Percentiles rank a stretch among this genome's conserved stretches.
These are phyloP conservation scores for Drosophila fuyamai DNA, from an alignment of 1,140 invertebrate genomes.

Conservation along the genomic window DNA sequence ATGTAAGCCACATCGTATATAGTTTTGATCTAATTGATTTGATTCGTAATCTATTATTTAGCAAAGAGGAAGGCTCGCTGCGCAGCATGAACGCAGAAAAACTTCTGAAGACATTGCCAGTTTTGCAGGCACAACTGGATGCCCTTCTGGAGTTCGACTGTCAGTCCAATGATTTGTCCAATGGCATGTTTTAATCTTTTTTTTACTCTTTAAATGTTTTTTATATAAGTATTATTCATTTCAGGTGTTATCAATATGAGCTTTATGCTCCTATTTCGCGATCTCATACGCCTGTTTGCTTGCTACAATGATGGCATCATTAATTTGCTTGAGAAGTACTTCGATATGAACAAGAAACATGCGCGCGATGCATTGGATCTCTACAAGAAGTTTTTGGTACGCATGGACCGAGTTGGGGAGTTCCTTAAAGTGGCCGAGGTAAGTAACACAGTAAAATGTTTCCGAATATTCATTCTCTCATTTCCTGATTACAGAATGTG, in stretches of 20 bases:
- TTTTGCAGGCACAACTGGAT: conserved; percentile 97
- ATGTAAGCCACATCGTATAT: conserved; percentile 85
- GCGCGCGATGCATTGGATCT: conserved; percentile 98
- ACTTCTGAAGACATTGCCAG: conserved; percentile 97
- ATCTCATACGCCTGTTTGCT: conserved; percentile 99
- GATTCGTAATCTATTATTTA: conserved; percentile 25
- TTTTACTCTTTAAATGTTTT: neutral
- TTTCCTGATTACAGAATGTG: conserved; percentile 89
- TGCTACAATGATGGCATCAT: conserved; percentile 99
- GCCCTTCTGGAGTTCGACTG: conserved; percentile 98
- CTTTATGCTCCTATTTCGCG: conserved; percentile 99
- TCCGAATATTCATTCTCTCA: neutral
- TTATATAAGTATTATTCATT: neutral
- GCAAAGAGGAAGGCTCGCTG: conserved; percentile 97
- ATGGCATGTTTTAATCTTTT: conserved; percentile 87
- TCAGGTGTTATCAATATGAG: conserved; percentile 97
- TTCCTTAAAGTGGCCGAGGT: conserved; percentile 98
- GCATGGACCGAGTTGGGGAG: conserved; percentile 99
- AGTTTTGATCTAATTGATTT: conserved; percentile 10
- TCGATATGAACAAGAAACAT: conserved; percentile 99
- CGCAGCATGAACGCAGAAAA: conserved; percentile 99
- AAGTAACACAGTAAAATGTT: conserved; percentile 40
- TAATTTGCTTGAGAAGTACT: conserved; percentile 99
- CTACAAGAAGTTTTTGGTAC: conserved; percentile 99
- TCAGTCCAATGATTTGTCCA: conserved; percentile 97